Conservation (phyloP, 2,113 vertebrate genomes). For the Centropus bengalensis region DNA sequence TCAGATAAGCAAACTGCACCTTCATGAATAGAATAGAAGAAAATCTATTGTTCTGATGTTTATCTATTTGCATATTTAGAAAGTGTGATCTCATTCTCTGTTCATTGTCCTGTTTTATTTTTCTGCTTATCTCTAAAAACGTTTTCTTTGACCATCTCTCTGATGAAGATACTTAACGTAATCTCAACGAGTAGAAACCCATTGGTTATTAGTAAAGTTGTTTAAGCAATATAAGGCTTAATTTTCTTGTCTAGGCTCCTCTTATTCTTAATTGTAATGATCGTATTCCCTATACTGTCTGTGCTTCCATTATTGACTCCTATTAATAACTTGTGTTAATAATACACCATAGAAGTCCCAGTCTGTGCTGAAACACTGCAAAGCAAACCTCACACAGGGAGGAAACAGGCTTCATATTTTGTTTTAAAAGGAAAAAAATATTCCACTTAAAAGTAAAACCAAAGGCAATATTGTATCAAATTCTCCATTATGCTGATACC, state of each 20-base stretch:
- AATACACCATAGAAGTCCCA: not conserved
- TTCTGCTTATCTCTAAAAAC: slow-evolving; percentile 22
- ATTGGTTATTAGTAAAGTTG: slow-evolving; percentile 42
- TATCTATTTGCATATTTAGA: slow-evolving; percentile 58
- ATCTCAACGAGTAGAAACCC: slow-evolving; percentile 41
- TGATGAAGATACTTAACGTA: slow-evolving; percentile 21
- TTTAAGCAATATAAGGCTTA: slow-evolving; percentile 46
- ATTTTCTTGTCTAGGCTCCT: slow-evolving; percentile 52
- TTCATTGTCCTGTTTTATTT: slow-evolving; percentile 16
- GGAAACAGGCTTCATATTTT: not conserved
- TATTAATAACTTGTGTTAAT: slow-evolving; percentile 57
- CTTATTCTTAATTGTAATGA: slow-evolving; percentile 63
- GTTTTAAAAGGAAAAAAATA: not conserved
- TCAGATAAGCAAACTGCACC: slow-evolving; percentile 53
- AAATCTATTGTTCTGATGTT: slow-evolving; percentile 49
- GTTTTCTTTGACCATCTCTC: slow-evolving; percentile 14
- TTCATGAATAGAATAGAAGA: slow-evolving; percentile 26
- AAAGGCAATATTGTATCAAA: not conserved
- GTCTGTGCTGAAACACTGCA: not conserved
- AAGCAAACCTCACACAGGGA: not conserved
- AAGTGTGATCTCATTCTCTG: slow-evolving; percentile 16
- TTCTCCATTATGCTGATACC: not conserved
- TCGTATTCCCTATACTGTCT: slow-evolving; percentile 54
- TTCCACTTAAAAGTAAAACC: not conserved
- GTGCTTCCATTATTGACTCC: slow-evolving; percentile 58